phyloP scores from a whole-genome alignment of 2,113 vertebrate genomes.

The Promerops cafer region DNA sequence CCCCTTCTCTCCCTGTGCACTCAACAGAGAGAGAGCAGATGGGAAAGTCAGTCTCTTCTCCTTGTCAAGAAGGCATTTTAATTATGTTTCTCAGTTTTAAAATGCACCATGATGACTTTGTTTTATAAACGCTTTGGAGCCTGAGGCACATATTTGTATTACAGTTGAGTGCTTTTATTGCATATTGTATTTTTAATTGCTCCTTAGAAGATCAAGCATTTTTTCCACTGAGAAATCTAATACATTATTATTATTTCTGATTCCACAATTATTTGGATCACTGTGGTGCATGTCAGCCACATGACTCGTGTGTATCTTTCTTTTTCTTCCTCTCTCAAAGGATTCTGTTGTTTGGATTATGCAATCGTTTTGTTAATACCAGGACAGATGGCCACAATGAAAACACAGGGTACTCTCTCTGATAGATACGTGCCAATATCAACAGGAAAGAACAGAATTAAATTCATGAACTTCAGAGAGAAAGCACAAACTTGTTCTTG shows the following conservation, averaged over 20 bases:
- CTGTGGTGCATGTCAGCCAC: background rate
- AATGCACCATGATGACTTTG: background rate
- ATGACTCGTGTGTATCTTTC: background rate
- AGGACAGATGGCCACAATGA: slow-evolving; percentile 51
- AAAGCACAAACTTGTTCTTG: background rate
- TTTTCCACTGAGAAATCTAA: slow-evolving; percentile 24
- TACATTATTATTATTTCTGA: slow-evolving; percentile 25
- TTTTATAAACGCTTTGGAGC: background rate
- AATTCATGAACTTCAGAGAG: slow-evolving; percentile 15
- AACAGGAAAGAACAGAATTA: slow-evolving; percentile 53
- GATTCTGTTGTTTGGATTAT: slow-evolving; percentile 42
- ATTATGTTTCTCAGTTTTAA: background rate
- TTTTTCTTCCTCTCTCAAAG: slow-evolving; percentile 25
- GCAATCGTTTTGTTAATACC: slow-evolving; percentile 46
- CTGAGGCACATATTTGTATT: background rate
- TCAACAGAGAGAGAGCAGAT: background rate
- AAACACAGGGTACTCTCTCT: slow-evolving; percentile 47
- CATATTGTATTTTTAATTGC: slow-evolving; percentile 12
- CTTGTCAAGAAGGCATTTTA: background rate
- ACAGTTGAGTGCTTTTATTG: background rate
- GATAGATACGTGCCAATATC: slow-evolving; percentile 43
- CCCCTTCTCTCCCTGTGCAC: too few species aligned
- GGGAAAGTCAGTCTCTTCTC: background rate
- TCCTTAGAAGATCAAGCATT: background rate
- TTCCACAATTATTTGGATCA: slow-evolving; percentile 27